Base-by-base conservation (phyloP, 2,888 invertebrate genomes). In the Notodonta ziczac region DNA sequence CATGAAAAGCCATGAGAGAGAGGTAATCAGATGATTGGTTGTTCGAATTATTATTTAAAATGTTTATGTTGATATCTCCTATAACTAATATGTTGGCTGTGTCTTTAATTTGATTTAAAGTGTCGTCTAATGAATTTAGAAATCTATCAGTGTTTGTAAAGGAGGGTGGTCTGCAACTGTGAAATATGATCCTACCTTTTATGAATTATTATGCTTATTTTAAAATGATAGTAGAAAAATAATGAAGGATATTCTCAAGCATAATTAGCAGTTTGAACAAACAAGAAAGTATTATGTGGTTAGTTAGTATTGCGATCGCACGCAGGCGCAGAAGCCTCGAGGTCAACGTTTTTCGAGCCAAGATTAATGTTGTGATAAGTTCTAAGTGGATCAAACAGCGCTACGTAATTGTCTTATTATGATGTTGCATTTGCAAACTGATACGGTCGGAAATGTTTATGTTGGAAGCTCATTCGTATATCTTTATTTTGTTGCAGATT, bases 361-460 rank as follows among this genome's bases (percentile, higher is more conserved):
- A 74, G 80, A 79, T 77, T 72, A 67, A 72, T 75, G 74, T 66
- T 64, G 70, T 72, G 78, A 79, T 79, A 76, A 67, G 39, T 65
- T 67, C 63, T 63, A 68, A 72, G 73, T 77, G 75, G 72, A 76
- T 69, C 72, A 71, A 73, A 70, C 67, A 73, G 61, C 67, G 67
- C 76, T 62, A 70, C 73, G 72, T 79, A 79, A 78, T 79, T 77
- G 76, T 77, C 72, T 74, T 75, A 72, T 70, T 73, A 73, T 73
- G 69, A 72, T 73, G 69, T 71, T 69, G 74, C 66, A 64, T 70
- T 76, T 67, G 77, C 77, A 62, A 74, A 76, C 74, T 74, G 9
- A 72, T 70, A 61, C 64, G 56, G 61, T 63, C 57, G 60, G 56
- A 61, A 62, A 76, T 63, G 67, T 73, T 73, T 69, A 66, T 58